Evolutionary conservation across 2,797 vertebrate species (phyloP).

Genomic region (Sebastes steindachneri): DNA sequence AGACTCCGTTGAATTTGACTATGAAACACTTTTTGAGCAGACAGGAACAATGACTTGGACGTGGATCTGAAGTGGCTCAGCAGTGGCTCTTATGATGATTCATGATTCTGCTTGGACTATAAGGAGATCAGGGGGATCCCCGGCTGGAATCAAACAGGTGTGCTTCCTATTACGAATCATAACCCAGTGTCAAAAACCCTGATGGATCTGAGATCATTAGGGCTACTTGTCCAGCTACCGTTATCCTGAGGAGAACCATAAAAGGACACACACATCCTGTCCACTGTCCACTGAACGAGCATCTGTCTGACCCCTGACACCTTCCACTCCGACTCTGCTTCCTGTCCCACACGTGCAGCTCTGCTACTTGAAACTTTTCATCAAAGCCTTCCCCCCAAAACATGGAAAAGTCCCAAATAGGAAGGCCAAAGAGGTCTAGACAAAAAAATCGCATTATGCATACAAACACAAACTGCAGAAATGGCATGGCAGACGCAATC

Average conservation of each 20-base stretch:
- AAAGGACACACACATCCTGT: conserved; percentile 78
- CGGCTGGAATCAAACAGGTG: conserved; percentile 23
- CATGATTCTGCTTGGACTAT: not conserved
- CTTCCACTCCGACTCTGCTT: conserved; percentile 56
- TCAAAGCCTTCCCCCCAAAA: conserved; percentile 29
- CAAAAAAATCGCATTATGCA: not conserved
- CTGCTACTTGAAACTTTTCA: conserved; percentile 40
- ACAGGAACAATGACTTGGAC: not conserved
- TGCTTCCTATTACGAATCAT: conserved; percentile 41
- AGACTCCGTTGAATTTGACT: not conserved
- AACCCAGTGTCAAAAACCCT: conserved; percentile 18
- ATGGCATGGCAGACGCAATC: not conserved
- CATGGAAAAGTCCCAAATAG: conserved; percentile 22
- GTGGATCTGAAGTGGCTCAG: not conserved
- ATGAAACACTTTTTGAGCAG: not conserved
- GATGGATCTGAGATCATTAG: conserved; percentile 46
- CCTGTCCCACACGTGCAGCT: conserved; percentile 70
- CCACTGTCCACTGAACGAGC: conserved; percentile 56
- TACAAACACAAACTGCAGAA: not conserved
- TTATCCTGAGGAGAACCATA: conserved; percentile 64
- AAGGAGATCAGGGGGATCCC: conserved; percentile 34
- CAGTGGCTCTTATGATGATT: conserved; percentile 11
- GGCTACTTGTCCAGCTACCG: conserved; percentile 52
- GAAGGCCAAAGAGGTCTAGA: not conserved
- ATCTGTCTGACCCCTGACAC: conserved; percentile 70